phyloP scores from a whole-genome alignment of 1,140 invertebrate species.

The Aphis gossypii region DNA sequence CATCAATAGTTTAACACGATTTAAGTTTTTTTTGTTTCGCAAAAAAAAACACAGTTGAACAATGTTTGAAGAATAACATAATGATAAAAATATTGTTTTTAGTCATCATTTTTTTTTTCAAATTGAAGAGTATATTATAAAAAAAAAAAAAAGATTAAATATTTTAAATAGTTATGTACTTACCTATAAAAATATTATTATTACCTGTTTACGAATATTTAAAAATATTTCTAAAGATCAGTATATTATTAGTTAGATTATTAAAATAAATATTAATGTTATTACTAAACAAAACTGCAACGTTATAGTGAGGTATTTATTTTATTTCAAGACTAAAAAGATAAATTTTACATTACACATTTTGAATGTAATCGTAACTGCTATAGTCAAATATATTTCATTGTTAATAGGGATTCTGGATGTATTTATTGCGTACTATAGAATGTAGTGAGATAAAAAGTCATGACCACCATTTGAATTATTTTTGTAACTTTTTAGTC shows the following conservation, averaged over 20 bases:
- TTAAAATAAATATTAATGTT: not conserved
- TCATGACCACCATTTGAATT: conserved; percentile 1
- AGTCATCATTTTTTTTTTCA: not conserved
- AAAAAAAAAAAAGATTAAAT: not conserved
- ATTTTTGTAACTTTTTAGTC: not conserved
- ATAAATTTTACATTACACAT: not conserved
- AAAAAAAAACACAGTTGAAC: no score
- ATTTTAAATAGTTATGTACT: not conserved
- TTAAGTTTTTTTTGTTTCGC: no score
- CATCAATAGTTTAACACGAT: no score
- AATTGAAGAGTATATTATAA: not conserved
- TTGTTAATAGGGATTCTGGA: not conserved
- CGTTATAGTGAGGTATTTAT: not conserved
- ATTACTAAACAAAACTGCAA: not conserved
- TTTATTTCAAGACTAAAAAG: not conserved
- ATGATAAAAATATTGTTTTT: not conserved
- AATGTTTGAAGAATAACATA: no score
- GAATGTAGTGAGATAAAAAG: not conserved
- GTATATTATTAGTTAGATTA: not conserved
- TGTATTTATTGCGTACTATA: not conserved
- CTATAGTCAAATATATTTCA: not conserved
- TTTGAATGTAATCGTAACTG: not conserved
- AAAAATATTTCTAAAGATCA: not conserved
- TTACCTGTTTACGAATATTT: no score
- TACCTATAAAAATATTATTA: no score